Percentiles rank a stretch among this genome's conserved stretches.
Conservation (phyloP, 2,113 vertebrate genomes). For the Melospiza georgiana region DNA sequence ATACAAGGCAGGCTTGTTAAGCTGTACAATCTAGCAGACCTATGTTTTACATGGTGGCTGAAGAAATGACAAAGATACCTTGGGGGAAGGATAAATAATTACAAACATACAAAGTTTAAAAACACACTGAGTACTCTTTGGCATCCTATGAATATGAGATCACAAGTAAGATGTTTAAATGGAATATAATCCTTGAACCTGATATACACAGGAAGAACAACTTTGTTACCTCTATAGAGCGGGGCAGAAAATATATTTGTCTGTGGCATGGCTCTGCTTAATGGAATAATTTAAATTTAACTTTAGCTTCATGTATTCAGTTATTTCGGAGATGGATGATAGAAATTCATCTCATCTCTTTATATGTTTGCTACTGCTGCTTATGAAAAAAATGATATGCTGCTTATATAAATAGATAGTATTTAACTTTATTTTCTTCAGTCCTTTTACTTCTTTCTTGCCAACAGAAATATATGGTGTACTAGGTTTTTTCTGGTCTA, state of each 20-base stretch:
- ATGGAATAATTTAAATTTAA: constrained; percentile 49
- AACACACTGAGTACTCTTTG: neutral
- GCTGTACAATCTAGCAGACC: neutral
- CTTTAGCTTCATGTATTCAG: constrained; percentile 8
- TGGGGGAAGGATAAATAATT: neutral
- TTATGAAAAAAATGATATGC: constrained; percentile 47
- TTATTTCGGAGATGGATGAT: constrained; percentile 32
- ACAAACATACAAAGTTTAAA: neutral
- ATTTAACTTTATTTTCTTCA: constrained; percentile 64
- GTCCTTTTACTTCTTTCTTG: constrained; percentile 47
- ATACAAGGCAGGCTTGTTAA: neutral
- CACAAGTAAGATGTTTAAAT: constrained; percentile 10
- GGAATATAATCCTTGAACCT: neutral
- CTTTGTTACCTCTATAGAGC: neutral
- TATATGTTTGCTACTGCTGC: constrained; percentile 27
- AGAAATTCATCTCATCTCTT: constrained; percentile 34
- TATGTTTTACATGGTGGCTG: neutral
- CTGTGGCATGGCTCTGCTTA: constrained; percentile 1
- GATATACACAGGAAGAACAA: neutral
- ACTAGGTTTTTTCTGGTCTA: constrained; percentile 43
- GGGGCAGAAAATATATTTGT: neutral
- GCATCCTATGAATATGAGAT: neutral
- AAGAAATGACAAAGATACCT: neutral
- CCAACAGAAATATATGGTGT: constrained; percentile 41
- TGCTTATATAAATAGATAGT: constrained; percentile 54